Evolutionary conservation across 2,113 vertebrate species (phyloP), one percentile per base, ranked within the genome.

Genomic region (Anoura caudifer): DNA sequence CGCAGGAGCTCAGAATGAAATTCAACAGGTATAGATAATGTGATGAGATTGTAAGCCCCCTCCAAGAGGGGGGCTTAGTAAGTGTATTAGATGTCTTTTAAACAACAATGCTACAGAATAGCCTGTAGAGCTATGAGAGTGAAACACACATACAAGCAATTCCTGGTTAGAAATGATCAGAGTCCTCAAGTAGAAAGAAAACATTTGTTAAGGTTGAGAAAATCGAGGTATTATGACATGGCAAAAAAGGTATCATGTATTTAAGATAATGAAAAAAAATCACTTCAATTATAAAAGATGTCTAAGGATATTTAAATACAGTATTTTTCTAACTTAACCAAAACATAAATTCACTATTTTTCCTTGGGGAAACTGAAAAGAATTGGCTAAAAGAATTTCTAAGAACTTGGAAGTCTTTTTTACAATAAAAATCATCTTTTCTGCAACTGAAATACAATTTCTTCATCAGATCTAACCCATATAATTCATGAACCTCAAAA

Each of bases 131-230:
- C 2, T 26, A 36, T 11, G 19, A 76, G 11, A 69, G 16, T 73
- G 24, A 94, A 91, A 67, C 76, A 87, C 61, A 76, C 61, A 83
- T 11, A 90, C 8, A 28, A 56, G 61, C 56, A 95, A 7, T 54
- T 87, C 50, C 7, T n/a, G 94, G 80, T 90, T 96, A 96, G 89
- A 2, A 13, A 19, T 95, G 7, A 47, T 59, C 41, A 80, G 52
- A 98, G 98, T 98, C 97, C 94, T 98, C 97, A 96, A 96, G 95
- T 92, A 98, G 98, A 98, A 98, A 97, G 98, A 86, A 90, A 95
- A 84, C 16, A 95, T 95, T 88, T 96, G 87, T 47, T 28, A 82
- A 52, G 1, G 14, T 47, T 91, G 72, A 90, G 76, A 43, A 82
- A 69, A 72, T 38, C 14, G 73, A 87, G 63, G 28, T 89, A 90